phyloP scores from a whole-genome alignment of 2,888 invertebrate species.

The Caenorhabditis angaria region DNA sequence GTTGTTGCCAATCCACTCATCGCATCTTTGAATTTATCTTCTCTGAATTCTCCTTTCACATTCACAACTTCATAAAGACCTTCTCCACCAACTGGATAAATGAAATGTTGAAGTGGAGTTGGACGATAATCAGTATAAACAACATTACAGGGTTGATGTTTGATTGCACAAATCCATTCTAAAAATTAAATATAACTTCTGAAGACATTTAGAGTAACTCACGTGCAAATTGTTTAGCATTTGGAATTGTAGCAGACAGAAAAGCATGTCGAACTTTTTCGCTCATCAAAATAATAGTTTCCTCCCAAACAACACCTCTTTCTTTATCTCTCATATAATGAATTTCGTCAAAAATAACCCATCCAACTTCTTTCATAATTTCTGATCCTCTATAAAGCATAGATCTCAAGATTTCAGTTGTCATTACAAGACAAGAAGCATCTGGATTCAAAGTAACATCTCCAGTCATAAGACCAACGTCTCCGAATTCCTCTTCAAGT shows the following conservation, averaged over 20 bases:
- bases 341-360: slow-evolving; percentile 99
- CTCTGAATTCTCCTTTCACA: slow-evolving; percentile 85
- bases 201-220: slow-evolving; percentile 5
- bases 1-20: slow-evolving; percentile 83
- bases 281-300: slow-evolving; percentile 93
- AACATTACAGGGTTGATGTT: slow-evolving; percentile 88
- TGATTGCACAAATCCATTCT: slow-evolving; percentile 70
- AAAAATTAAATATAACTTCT: slow-evolving; percentile 15
- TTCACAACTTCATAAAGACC: slow-evolving; percentile 86
- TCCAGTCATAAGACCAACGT: slow-evolving; percentile 94
- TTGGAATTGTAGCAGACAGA: slow-evolving; percentile 97
- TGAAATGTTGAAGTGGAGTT: slow-evolving; percentile 95
- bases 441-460: slow-evolving; percentile 99
- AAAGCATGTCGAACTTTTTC: slow-evolving; percentile 98
- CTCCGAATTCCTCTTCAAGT: slow-evolving; percentile 83
- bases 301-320: slow-evolving; percentile 99
- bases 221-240: slow-evolving; percentile 86
- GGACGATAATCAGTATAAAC: slow-evolving; percentile 98
- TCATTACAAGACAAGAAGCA: slow-evolving; percentile 98
- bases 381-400: slow-evolving; percentile 99
- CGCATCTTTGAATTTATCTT: slow-evolving; percentile 96
- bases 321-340: slow-evolving; percentile 99
- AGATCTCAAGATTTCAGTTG: slow-evolving; percentile 98
- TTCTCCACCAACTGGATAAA: slow-evolving; percentile 94
- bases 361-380: slow-evolving; percentile 98